Base-by-base conservation (phyloP, 2,797 vertebrate species). In the Tympanoctomys barrerae region DNA sequence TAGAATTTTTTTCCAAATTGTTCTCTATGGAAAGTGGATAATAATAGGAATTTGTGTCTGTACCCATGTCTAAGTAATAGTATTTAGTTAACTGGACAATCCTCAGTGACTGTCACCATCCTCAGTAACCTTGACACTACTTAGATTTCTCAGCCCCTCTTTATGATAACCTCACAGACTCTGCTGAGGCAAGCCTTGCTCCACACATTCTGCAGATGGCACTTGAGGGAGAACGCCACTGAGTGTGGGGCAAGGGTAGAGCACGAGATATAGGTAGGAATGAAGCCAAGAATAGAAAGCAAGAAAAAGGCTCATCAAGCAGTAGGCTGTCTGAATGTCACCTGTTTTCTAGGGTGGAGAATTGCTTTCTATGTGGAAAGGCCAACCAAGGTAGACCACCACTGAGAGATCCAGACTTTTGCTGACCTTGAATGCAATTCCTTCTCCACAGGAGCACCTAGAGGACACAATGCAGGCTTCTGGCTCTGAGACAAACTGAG, bases 401-500 rank as follows among this genome's bases (percentile, higher is more conserved):
- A 86, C 61, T 24, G 71, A 82, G 77, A 83, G 31, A 71, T 22
- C 26, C 36, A 86, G 87, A 66, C 36, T 49, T 84, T 96, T 42
- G 19, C 21, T 57, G 68, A 93, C 61, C 87, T 90, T 71, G 83
- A 93, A 8, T 71, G 89, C 46, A 71, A 70, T 95, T 79, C 71
- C 11, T 33, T 88, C 79, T 93, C 42, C 18, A 8, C 36, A 66
- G 88, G 79, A n/a, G 10, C 1, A 3, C 49, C 73, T 87, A 62
- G 94, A 88, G 88, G 92, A 89, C 73, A 88, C 49, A 87, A 42
- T 64, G 59, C 61, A 21, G n/a, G 54, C 82, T 88, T 93, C 78
- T 95, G 82, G 92, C 71, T 91, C 87, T 89, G 91, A 94, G 94
- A 94, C 66, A 95, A 86, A 88, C 46, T 39, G 78, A 91, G 91